These are phyloP conservation scores for Hippocampus guttulatus DNA, from an alignment of 2,113 vertebrate species.

Conservation along the genomic window DNA sequence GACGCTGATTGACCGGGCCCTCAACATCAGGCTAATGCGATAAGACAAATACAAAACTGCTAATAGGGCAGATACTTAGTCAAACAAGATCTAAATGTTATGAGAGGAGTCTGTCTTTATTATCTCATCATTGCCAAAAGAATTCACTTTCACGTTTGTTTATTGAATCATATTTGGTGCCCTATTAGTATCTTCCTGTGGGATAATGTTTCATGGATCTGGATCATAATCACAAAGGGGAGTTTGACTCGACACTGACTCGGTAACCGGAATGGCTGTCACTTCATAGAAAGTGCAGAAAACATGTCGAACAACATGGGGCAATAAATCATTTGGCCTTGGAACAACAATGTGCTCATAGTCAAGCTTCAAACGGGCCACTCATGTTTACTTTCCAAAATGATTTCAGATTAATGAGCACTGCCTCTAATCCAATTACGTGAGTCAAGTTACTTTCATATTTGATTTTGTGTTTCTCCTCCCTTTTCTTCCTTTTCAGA, in stretches of 20 bases:
- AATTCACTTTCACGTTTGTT: constrained; percentile 42
- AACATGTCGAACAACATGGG: constrained; percentile 80
- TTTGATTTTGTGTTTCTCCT: constrained; percentile 1
- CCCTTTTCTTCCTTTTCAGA: constrained; percentile 53
- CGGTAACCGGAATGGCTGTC: constrained; percentile 61
- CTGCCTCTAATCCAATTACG: constrained; percentile 96
- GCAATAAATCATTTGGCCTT: constrained; percentile 82
- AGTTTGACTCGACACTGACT: constrained; percentile 68
- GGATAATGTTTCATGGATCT: constrained; percentile 8
- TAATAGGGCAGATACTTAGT: constrained; percentile 57
- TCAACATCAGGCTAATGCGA: constrained; percentile 54
- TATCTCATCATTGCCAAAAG: constrained; percentile 58
- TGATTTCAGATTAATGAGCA: constrained; percentile 97
- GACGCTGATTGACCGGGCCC: constrained; percentile 48
- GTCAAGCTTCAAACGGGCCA: constrained; percentile 75
- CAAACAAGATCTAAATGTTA: constrained; percentile 47
- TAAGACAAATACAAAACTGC: constrained; percentile 42
- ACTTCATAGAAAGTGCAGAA: constrained; percentile 76
- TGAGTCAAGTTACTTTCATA: constrained; percentile 71
- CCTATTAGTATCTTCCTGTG: constrained; percentile 22
- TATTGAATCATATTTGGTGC: constrained; percentile 32
- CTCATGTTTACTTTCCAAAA: constrained; percentile 87
- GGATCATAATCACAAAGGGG: constrained; percentile 41
- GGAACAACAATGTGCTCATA: constrained; percentile 77
- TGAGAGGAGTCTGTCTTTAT: constrained; percentile 59